Conservation (phyloP, 1,140 invertebrate species). For the Listronotus oregonensis region DNA sequence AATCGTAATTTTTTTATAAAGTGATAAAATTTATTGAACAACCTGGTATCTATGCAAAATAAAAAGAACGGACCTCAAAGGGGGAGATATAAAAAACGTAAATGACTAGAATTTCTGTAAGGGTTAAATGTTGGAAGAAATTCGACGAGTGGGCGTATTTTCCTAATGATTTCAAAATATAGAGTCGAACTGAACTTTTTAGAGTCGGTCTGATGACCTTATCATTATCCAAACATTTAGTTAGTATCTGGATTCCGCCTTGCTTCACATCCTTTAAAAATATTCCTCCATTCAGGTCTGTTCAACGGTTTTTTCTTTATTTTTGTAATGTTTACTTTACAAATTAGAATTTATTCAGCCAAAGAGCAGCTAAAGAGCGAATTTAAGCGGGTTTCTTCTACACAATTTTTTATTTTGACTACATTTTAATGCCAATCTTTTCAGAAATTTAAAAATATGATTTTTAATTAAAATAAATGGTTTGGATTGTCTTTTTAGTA, state of each 20-base stretch:
- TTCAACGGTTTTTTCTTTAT: not conserved
- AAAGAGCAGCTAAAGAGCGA: no score
- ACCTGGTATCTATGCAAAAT: not conserved
- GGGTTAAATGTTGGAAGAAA: conserved; percentile 12
- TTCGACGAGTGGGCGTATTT: conserved; percentile 10
- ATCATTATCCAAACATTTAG: conserved; percentile 24
- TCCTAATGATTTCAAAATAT: conserved; percentile 25
- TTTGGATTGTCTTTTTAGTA: no score
- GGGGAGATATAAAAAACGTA: not conserved
- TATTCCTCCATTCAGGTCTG: conserved; percentile 15
- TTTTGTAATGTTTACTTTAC: conserved; percentile 13
- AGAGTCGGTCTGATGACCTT: conserved; percentile 11
- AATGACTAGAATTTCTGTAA: not conserved
- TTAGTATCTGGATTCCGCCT: conserved; percentile 12
- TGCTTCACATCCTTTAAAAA: conserved; percentile 10
- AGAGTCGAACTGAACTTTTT: conserved; percentile 3
- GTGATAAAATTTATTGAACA: no score
- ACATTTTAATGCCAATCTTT: no score
- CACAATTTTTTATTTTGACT: no score
- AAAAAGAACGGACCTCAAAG: not conserved
- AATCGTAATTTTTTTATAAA: no score
- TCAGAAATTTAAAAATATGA: no score
- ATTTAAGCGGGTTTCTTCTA: no score
- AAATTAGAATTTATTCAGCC: conserved; percentile 10
- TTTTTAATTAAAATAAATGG: no score